Conservation (phyloP, 2,888 invertebrate species). For the Standfussiana lucernea region DNA sequence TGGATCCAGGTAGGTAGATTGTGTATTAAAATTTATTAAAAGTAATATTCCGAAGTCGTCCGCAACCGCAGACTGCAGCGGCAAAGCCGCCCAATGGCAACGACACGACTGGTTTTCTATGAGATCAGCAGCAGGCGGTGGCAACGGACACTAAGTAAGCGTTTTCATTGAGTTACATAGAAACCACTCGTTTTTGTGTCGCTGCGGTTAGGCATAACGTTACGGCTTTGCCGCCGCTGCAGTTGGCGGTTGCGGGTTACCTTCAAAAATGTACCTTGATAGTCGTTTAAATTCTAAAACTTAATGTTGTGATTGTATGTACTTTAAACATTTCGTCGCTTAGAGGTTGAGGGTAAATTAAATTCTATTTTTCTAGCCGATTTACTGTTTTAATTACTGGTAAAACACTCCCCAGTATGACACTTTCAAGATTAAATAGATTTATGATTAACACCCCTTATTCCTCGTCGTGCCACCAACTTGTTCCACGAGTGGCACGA, state of each 20-base stretch:
- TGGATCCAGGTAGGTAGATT: conserved; percentile 38
- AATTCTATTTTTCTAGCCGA: conserved; percentile 87
- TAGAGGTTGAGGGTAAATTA: conserved; percentile 83
- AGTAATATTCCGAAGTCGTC: neutral
- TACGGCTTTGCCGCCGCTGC: neutral
- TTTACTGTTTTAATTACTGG: conserved; percentile 73
- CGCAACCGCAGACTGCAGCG: neutral
- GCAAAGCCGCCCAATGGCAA: neutral
- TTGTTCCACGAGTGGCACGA: too few species aligned
- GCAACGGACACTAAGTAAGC: neutral
- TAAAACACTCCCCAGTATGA: neutral
- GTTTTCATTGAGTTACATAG: neutral
- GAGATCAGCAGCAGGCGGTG: neutral
- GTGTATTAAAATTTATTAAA: conserved; percentile 49
- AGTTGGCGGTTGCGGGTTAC: neutral
- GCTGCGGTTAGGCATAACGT: neutral
- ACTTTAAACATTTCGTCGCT: conserved; percentile 76
- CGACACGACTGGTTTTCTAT: neutral
- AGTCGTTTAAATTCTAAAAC: conserved; percentile 70
- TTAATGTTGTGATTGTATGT: conserved; percentile 85
- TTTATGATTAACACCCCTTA: too few species aligned
- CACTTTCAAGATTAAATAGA: neutral
- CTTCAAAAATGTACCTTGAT: conserved; percentile 10
- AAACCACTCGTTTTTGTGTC: neutral
- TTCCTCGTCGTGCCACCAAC: too few species aligned